These are phyloP conservation scores for Pyrgus malvae DNA, from an alignment of 2,888 invertebrate genomes.

Conservation along the genomic window DNA sequence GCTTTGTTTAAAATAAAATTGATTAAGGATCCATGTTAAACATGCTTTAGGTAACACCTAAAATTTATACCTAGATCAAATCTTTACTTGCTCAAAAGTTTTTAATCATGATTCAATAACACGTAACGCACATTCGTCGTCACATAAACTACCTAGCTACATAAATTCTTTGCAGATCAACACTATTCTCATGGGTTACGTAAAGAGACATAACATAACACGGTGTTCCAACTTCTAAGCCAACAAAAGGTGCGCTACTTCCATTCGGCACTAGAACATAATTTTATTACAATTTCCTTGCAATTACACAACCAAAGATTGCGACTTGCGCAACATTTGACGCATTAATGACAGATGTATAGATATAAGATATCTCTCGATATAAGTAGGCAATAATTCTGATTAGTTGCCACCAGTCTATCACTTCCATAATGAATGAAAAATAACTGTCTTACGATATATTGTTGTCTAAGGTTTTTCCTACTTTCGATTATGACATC, in stretches of 20 bases:
- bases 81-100: background rate
- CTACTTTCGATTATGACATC: too few species aligned
- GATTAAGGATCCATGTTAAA: too few species aligned
- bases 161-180: slow-evolving; percentile 35
- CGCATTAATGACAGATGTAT: slow-evolving; percentile 49
- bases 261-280: slow-evolving; percentile 54
- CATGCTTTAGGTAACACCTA: too few species aligned
- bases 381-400: slow-evolving; percentile 8
- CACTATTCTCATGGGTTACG: slow-evolving; percentile 52
- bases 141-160: background rate
- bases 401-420: slow-evolving; percentile 14
- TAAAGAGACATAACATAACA: slow-evolving; percentile 54
- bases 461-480: too few species aligned
- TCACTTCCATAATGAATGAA: slow-evolving; percentile 2
- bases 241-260: slow-evolving; percentile 66
- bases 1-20: too few species aligned
- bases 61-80: too few species aligned
- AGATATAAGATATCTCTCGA: slow-evolving; percentile 15
- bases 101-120: too few species aligned
- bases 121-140: too few species aligned
- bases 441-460: background rate
- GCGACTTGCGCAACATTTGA: slow-evolving; percentile 58
- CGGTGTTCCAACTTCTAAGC: slow-evolving; percentile 45
- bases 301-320: slow-evolving; percentile 53
- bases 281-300: slow-evolving; percentile 46